Evolutionary conservation across 2,888 invertebrate genomes (phyloP), one percentile per base, ranked within the genome.

Genomic region (Cerastoderma edule): DNA sequence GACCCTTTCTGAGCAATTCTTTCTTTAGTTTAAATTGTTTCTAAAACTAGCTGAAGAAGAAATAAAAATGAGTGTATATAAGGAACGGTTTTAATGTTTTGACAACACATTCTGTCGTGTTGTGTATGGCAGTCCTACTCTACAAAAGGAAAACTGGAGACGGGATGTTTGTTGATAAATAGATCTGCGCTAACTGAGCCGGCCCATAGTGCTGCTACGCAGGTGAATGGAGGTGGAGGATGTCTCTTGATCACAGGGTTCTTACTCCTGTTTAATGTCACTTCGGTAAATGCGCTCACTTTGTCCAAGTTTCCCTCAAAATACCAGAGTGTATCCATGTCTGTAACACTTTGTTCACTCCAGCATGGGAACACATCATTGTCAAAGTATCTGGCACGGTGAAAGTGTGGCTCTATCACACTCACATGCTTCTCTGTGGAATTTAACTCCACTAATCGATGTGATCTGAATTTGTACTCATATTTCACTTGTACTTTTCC

Each of bases 141-240:
- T 33, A 33, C 16, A 33, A 22, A 30, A 30, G 50, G 48, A 67
- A 75, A 75, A 19, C 57, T 32, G 39, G 72, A 57, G 3, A 78
- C 70, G 33, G 67, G 72, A 27, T 53, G 57, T 30, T 72, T 44
- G 27, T 71, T 65, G 4, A 63, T 53, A 8, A 79, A n/a, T n/a
- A 72, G 33, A 8, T 72, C 66, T 56, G 65, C 28, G 16, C 50
- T 57, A 4, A 79, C 60, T 30, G 53, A 60, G 22, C 72, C 75
- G 48, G 75, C 79, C 67, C 72, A 79, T 24, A 73, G 67, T 33
- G 68, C 67, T 2, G 72, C 64, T 13, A 79, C 54, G 50, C 79
- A 75, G 22, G 75, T 50, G 48, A 75, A 79, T 63, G 79, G 79
- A 5, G 79, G 79, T 28, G 79, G 79, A 0, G 75, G 72, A 44